Evolutionary conservation across 2,797 vertebrate genomes (phyloP).

Genomic region (Sebastes cheni): DNA sequence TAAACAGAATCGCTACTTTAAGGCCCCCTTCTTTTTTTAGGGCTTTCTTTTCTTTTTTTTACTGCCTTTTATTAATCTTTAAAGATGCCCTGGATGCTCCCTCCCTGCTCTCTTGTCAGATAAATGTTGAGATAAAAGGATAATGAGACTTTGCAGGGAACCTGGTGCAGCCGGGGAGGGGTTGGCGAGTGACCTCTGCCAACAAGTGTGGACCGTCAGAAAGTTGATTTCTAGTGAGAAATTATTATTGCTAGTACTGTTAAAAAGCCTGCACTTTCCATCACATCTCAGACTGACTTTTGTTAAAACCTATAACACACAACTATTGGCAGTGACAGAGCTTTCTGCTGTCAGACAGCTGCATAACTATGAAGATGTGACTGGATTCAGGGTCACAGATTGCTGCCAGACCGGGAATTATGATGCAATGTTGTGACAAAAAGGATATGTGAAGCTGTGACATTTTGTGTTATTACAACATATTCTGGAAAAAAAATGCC

Average conservation of each 20-base stretch:
- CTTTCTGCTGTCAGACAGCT: neutral
- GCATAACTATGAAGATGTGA: neutral
- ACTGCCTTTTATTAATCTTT: conserved; percentile 87
- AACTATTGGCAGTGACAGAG: neutral
- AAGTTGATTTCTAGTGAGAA: conserved; percentile 36
- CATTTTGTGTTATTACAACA: neutral
- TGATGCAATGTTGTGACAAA: neutral
- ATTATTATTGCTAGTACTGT: neutral
- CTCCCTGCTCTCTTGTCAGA: conserved; percentile 91
- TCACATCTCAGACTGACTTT: neutral
- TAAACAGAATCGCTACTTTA: conserved; percentile 88
- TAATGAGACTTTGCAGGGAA: conserved; percentile 88
- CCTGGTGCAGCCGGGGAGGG: conserved; percentile 49
- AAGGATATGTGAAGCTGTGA: neutral
- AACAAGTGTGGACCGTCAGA: conserved; percentile 54
- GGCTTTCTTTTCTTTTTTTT: conserved; percentile 40
- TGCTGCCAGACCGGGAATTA: neutral
- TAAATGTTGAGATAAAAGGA: conserved; percentile 94
- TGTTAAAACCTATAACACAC: neutral
- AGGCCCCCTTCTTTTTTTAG: conserved; percentile 68
- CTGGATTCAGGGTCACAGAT: neutral
- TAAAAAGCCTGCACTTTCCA: neutral
- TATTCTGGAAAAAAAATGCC: too few relatives aligned
- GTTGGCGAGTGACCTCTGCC: conserved; percentile 75
- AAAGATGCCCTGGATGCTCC: conserved; percentile 87